Conservation (phyloP, 2,888 invertebrate species). For the Stenotaenia linearis region DNA sequence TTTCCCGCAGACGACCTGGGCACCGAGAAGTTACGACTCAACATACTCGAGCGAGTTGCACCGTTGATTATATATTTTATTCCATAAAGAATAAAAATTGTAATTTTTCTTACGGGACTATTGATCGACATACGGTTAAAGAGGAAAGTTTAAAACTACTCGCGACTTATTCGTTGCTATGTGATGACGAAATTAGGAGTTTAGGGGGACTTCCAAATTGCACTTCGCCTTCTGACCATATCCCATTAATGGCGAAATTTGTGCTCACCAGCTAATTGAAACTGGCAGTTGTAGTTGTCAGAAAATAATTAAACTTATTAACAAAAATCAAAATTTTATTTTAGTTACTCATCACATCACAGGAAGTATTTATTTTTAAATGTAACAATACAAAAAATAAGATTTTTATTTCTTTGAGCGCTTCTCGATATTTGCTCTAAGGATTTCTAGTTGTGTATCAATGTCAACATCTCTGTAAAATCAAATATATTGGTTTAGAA, state of each 20-base stretch:
- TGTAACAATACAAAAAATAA: no score
- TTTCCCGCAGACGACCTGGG: slow-evolving; percentile 45
- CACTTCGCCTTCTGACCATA: slow-evolving; percentile 72
- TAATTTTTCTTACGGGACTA: background rate
- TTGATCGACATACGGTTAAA: slow-evolving; percentile 33
- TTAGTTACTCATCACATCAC: background rate
- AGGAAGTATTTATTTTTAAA: background rate
- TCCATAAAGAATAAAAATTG: slow-evolving; percentile 38
- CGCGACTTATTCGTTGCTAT: slow-evolving; percentile 62
- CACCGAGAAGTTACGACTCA: slow-evolving; percentile 65
- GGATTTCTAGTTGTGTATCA: background rate
- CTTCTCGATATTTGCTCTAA: background rate
- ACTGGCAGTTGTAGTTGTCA: no score
- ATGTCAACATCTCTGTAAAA: background rate
- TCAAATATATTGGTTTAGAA: background rate
- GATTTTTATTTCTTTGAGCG: background rate
- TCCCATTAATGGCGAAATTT: slow-evolving; percentile 70
- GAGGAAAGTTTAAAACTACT: slow-evolving; percentile 56
- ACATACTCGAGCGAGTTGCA: slow-evolving; percentile 64
- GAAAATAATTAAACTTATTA: background rate
- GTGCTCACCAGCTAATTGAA: slow-evolving; percentile 42
- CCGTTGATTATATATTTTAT: slow-evolving; percentile 89
- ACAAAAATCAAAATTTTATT: background rate
- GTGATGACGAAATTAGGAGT: slow-evolving; percentile 54
- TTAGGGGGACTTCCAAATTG: slow-evolving; percentile 67